phyloP scores from a whole-genome alignment of 2,888 invertebrate genomes.

The Linnaemya tessellans region DNA sequence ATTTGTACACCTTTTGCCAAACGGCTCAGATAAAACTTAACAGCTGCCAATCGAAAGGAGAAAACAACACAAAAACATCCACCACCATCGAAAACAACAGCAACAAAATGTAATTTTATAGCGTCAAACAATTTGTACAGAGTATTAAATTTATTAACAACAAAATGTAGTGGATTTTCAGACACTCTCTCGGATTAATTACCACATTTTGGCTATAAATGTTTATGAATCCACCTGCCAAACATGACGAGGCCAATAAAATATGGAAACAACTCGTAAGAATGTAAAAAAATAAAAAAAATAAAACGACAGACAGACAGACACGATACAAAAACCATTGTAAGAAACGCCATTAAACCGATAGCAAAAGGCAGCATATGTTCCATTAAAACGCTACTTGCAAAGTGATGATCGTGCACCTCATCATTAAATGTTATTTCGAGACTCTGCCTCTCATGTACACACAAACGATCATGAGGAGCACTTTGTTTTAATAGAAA shows the following conservation, averaged over 20 bases:
- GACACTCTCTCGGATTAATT: constrained; percentile 71
- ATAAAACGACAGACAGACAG: neutral
- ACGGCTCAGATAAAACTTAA: constrained; percentile 9
- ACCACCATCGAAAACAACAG: constrained; percentile 32
- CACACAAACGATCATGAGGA: constrained; percentile 9
- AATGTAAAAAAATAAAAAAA: constrained; percentile 32
- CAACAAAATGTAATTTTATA: constrained; percentile 53
- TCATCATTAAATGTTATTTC: constrained; percentile 17
- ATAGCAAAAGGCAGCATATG: constrained; percentile 57
- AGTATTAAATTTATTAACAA: constrained; percentile 49
- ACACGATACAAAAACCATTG: constrained; percentile 35
- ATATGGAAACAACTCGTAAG: constrained; percentile 35
- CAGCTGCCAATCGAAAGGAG: constrained; percentile 47
- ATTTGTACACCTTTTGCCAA: constrained; percentile 49
- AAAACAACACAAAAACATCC: constrained; percentile 23
- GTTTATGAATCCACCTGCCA: constrained; percentile 70
- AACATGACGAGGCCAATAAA: constrained; percentile 68
- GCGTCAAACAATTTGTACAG: constrained; percentile 70
- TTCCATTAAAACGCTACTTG: constrained; percentile 40
- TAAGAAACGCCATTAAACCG: constrained; percentile 61
- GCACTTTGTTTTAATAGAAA: constrained; percentile 20
- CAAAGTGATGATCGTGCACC: constrained; percentile 43
- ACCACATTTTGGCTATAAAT: constrained; percentile 70
- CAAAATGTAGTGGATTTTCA: constrained; percentile 67
- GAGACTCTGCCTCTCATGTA: constrained; percentile 6